These are phyloP conservation scores for Cydia fagiglandana DNA, from an alignment of 1,140 invertebrate species.

Conservation along the genomic window DNA sequence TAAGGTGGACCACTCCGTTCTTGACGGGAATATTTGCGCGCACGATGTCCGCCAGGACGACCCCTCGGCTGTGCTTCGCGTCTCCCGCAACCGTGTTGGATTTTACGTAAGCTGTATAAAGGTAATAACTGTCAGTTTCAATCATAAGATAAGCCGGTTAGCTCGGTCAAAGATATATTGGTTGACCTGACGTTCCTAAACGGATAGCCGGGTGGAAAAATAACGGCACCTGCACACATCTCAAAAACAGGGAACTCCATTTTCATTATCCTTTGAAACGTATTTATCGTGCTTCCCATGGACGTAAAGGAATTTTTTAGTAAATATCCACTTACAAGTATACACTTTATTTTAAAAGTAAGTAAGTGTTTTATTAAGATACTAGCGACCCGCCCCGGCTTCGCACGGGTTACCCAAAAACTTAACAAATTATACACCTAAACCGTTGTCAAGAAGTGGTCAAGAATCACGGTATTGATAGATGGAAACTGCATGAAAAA, in stretches of 20 bases:
- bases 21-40: constrained; percentile 95
- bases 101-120: constrained; percentile 88
- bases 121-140: constrained; percentile 35
- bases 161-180: constrained; percentile 13
- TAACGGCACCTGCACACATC: neutral
- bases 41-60: constrained; percentile 92
- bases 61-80: constrained; percentile 86
- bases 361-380: too few relatives aligned
- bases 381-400: too few relatives aligned
- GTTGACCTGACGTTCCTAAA: neutral
- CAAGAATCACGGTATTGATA: too few relatives aligned
- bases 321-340: too few relatives aligned
- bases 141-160: constrained; percentile 8
- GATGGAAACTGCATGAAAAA: too few relatives aligned
- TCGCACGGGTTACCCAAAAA: too few relatives aligned
- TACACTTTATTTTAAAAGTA: too few relatives aligned
- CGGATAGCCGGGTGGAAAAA: neutral
- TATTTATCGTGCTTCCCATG: too few relatives aligned
- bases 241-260: constrained; percentile 2
- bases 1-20: constrained; percentile 95
- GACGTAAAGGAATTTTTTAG: too few relatives aligned
- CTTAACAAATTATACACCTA: too few relatives aligned
- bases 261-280: neutral
- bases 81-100: constrained; percentile 92
- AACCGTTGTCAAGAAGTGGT: too few relatives aligned